Evolutionary conservation across 2,888 invertebrate species (phyloP), one percentile per base, ranked within the genome.

Genomic region (Timema podura): DNA sequence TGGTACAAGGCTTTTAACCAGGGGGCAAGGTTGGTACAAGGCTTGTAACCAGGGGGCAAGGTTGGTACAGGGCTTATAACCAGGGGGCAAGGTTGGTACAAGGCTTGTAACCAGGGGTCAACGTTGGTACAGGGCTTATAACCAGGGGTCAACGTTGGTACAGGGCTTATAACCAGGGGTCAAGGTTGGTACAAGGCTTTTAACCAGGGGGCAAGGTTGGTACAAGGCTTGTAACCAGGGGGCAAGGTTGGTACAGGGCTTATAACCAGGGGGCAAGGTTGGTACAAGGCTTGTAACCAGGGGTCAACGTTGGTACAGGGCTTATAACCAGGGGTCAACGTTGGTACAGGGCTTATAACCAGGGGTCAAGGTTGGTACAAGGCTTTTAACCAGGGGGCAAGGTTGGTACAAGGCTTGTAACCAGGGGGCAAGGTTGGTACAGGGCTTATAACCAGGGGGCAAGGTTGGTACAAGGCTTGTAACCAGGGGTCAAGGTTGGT

Each of bases 21-120:
- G n/a, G n/a, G 75, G 85, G 85, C 69, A 79, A 78, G 49, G 77
- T 78, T 64, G 76, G 82, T 81, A 77, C 30, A 30, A 3, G 30
- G 30, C 30, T 30, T 30, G 30, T 30, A 30, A 30, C 30, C 30
- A n/a, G n/a, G n/a, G 75, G 85, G 85, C 69, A 79, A 78, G 49
- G 77, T 78, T 64, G 76, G 82, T 81, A 77, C 30, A 30, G 30
- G 30, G 30, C 30, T 30, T 30, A 3, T 30, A 30, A 30, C 30
- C 30, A n/a, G n/a, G n/a, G 75, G 85, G 85, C 69, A 79, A 78
- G 49, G 77, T 78, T 64, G 76, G 82, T 81, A 77, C 30, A 30
- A 3, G 30, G 30, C 30, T 30, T 30, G 30, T 30, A 30, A 30
- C 30, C 30, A n/a, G n/a, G n/a, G n/a, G n/a, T n/a, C n/a, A n/a